Evolutionary conservation across 2,113 vertebrate species (phyloP).

Genomic region (Lepus timidus): DNA sequence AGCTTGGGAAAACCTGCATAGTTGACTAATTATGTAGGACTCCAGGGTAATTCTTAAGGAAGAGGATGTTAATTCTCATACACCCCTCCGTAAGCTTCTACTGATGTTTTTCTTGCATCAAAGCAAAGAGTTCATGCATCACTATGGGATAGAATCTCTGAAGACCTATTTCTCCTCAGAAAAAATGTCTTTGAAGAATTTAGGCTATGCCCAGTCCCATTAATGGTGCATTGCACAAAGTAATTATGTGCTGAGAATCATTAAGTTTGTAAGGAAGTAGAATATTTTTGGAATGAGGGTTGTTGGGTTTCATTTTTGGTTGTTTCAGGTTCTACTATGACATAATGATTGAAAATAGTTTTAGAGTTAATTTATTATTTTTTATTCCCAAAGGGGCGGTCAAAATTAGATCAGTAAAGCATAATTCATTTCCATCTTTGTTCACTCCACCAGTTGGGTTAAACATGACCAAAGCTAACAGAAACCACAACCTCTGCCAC

Average conservation of each 20-base stretch:
- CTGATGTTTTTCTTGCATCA: conserved; percentile 68
- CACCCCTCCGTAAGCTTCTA: conserved; percentile 14
- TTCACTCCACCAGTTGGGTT: background rate
- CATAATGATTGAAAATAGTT: background rate
- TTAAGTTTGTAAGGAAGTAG: background rate
- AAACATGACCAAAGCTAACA: background rate
- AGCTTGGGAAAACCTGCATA: background rate
- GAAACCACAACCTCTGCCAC: background rate
- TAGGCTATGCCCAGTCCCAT: background rate
- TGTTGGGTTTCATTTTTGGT: background rate
- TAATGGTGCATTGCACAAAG: background rate
- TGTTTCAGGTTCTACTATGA: background rate
- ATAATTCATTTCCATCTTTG: background rate
- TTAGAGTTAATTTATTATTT: background rate
- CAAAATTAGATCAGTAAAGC: conserved; percentile 10
- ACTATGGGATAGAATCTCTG: conserved; percentile 56
- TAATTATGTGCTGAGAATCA: conserved; percentile 12
- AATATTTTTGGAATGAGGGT: conserved; percentile 14
- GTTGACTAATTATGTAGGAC: conserved; percentile 42
- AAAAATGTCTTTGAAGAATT: conserved; percentile 61
- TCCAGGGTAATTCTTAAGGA: conserved; percentile 56
- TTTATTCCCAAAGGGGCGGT: background rate
- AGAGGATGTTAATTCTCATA: background rate
- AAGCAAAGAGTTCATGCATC: conserved; percentile 58
- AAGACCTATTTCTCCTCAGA: background rate